A percentile compares a stretch with the other conserved stretches of the same genome.
phyloP scores from a whole-genome alignment of 2,888 invertebrate genomes.

The Mythimna lalbum region DNA sequence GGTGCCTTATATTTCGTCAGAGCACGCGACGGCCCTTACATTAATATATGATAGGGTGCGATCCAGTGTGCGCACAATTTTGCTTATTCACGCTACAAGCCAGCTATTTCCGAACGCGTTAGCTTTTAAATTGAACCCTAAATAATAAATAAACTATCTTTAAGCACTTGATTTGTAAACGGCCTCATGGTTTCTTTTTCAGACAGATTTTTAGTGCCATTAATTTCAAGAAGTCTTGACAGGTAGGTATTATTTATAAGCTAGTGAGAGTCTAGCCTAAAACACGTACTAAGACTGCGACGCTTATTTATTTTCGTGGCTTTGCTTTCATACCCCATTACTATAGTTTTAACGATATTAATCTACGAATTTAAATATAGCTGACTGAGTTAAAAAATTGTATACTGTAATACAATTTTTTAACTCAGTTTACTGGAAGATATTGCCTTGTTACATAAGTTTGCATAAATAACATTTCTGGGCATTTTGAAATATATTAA shows the following conservation, averaged over 20 bases:
- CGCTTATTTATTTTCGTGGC: too few relatives aligned
- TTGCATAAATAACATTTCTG: too few relatives aligned
- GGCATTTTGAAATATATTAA: too few relatives aligned
- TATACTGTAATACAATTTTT: too few relatives aligned
- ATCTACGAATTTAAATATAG: too few relatives aligned
- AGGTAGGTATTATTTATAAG: too few relatives aligned
- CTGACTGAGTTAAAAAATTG: too few relatives aligned
- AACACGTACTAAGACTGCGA: too few relatives aligned
- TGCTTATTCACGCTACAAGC: constrained; percentile 84
- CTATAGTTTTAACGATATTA: too few relatives aligned
- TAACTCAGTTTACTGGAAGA: too few relatives aligned
- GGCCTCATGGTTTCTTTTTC: constrained; percentile 25
- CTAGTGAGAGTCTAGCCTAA: too few relatives aligned
- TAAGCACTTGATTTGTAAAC: constrained; percentile 74
- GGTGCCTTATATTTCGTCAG: constrained; percentile 65
- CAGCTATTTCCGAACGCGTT: constrained; percentile 79
- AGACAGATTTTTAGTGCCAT: background rate
- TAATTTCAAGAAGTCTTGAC: background rate
- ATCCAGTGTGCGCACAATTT: constrained; percentile 76
- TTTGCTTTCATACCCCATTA: background rate
- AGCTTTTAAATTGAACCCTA: constrained; percentile 85
- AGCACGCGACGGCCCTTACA: constrained; percentile 71
- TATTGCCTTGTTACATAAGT: too few relatives aligned
- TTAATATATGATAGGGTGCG: constrained; percentile 82
- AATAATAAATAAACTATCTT: constrained; percentile 83